Evolutionary conservation across 2,888 invertebrate species (phyloP).

Genomic region (Tenthredo mesomela): DNA sequence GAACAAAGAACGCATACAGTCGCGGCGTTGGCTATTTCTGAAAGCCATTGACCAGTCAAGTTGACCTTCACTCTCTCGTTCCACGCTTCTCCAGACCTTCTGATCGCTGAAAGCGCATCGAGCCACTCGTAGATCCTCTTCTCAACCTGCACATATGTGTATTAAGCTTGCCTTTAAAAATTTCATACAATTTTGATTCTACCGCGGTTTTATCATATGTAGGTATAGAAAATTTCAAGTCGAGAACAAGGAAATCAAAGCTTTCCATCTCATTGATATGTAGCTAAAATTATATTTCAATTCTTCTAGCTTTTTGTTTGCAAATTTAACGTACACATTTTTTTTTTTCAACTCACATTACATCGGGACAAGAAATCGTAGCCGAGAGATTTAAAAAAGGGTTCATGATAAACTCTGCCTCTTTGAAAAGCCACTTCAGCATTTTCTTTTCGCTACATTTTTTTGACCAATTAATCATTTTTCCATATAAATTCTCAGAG

Average conservation of each 20-base stretch:
- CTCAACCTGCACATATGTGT: background rate
- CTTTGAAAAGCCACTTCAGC: too few relatives aligned
- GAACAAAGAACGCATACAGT: constrained; percentile 66
- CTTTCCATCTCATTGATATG: background rate
- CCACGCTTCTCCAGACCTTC: constrained; percentile 23
- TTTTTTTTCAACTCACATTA: background rate
- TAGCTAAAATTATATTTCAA: background rate
- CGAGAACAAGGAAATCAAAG: background rate
- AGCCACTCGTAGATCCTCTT: constrained; percentile 26
- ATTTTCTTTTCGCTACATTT: too few relatives aligned
- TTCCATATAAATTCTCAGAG: too few relatives aligned
- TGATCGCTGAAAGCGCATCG: constrained; percentile 16
- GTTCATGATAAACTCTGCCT: too few relatives aligned
- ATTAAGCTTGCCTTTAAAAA: background rate
- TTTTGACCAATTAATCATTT: too few relatives aligned
- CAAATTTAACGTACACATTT: background rate
- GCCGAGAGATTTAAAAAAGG: background rate
- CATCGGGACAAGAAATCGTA: background rate
- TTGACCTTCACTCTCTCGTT: constrained; percentile 65
- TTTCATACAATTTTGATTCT: background rate
- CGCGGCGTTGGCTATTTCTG: constrained; percentile 64
- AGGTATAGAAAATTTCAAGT: background rate
- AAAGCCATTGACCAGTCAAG: constrained; percentile 62
- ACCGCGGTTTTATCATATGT: background rate
- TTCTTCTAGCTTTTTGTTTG: background rate